phyloP scores from a whole-genome alignment of 1,140 invertebrate species.

The Zaprionus vittiger region DNA sequence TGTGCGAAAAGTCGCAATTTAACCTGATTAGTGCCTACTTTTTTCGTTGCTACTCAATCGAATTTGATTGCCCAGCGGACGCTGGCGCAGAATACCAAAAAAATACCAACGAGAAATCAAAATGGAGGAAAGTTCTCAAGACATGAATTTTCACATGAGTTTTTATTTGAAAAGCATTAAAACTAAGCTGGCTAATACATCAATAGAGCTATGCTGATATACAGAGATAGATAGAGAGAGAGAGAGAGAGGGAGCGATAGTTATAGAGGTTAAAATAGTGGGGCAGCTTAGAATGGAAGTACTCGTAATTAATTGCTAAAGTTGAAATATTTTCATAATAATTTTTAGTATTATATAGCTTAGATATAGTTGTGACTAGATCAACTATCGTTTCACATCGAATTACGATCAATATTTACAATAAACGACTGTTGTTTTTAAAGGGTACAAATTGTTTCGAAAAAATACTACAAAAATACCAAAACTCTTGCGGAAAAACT shows the following conservation, averaged over 20 bases:
- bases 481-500: background rate
- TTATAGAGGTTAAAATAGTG: conserved; percentile 7
- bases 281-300: conserved; percentile 56
- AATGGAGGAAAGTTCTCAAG: conserved; percentile 8
- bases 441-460: conserved; percentile 3
- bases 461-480: background rate
- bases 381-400: conserved; percentile 28
- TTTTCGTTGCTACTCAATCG: conserved; percentile 69
- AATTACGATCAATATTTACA: conserved; percentile 59
- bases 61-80: conserved; percentile 63
- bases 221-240: conserved; percentile 11
- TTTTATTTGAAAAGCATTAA: conserved; percentile 68
- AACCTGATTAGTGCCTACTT: conserved; percentile 68
- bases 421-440: background rate
- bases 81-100: background rate
- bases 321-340: conserved; percentile 47
- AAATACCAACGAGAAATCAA: background rate
- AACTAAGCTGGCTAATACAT: conserved; percentile 61
- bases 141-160: conserved; percentile 55
- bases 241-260: conserved; percentile 8
- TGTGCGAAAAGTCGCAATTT: conserved; percentile 54
- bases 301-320: conserved; percentile 69
- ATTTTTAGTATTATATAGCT: conserved; percentile 30
- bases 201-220: conserved; percentile 22
- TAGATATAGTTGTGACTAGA: conserved; percentile 51